phyloP scores from a whole-genome alignment of 2,888 invertebrate genomes.

The Aleiodes testaceus region DNA sequence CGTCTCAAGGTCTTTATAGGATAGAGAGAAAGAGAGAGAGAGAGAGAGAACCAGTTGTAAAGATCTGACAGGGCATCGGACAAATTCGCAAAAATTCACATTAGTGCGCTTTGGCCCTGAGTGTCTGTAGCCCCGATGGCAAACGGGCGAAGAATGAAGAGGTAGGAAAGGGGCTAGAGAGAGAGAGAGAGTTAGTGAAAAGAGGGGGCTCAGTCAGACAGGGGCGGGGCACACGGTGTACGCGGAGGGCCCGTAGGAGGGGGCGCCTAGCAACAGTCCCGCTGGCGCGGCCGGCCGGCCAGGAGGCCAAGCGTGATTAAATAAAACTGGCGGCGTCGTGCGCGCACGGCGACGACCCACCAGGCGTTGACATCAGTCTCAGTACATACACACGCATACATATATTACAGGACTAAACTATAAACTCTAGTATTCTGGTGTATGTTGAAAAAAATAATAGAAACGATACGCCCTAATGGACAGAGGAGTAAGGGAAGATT shows the following conservation, averaged over 20 bases:
- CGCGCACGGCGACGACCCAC: slow-evolving; percentile 52
- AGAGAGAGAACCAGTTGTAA: slow-evolving; percentile 19
- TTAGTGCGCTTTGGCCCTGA: slow-evolving; percentile 28
- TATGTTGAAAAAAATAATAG: slow-evolving; percentile 15
- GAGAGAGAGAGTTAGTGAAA: slow-evolving; percentile 20
- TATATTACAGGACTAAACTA: slow-evolving; percentile 34
- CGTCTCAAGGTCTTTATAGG: slow-evolving; percentile 44
- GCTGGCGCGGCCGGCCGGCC: slow-evolving; percentile 48
- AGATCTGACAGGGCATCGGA: not conserved
- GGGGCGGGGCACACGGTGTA: slow-evolving; percentile 62
- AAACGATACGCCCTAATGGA: not conserved
- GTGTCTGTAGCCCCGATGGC: slow-evolving; percentile 35
- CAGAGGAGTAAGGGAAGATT: not conserved
- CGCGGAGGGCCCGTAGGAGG: slow-evolving; percentile 61
- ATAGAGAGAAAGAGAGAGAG: slow-evolving; percentile 26
- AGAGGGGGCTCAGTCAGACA: slow-evolving; percentile 55
- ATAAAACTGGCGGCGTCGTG: slow-evolving; percentile 63
- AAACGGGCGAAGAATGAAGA: slow-evolving; percentile 29
- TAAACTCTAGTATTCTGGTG: not conserved
- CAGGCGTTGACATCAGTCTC: slow-evolving; percentile 64
- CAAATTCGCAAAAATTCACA: slow-evolving; percentile 39
- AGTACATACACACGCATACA: slow-evolving; percentile 26
- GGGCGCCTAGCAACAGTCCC: slow-evolving; percentile 71
- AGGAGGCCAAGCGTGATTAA: slow-evolving; percentile 66
- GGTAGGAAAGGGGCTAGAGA: slow-evolving; percentile 29